Percentiles rank a stretch among this genome's conserved stretches.
phyloP scores from a whole-genome alignment of 2,888 invertebrate genomes.

The Drosophila koepferae region DNA sequence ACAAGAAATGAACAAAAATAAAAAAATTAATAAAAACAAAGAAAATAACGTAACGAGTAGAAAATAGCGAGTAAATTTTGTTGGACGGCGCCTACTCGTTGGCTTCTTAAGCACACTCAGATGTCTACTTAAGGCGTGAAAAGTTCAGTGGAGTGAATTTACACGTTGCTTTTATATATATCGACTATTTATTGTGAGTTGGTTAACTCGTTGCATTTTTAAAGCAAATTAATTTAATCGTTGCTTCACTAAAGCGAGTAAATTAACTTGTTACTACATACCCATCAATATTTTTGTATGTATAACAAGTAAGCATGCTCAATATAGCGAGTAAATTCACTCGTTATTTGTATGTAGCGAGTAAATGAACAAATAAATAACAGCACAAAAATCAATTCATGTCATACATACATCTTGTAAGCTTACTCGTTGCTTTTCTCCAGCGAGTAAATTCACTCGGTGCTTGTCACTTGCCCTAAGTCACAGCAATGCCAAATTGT shows the following conservation, averaged over 20 bases:
- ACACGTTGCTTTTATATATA: background rate
- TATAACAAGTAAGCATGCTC: no score
- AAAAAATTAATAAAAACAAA: constrained; percentile 5
- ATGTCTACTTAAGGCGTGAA: background rate
- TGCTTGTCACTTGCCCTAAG: background rate
- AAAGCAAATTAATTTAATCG: background rate
- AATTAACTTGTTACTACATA: no score
- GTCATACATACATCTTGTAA: background rate
- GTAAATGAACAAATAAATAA: background rate
- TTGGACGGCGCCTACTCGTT: constrained; percentile 23
- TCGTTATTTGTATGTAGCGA: background rate
- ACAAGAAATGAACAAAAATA: constrained; percentile 33
- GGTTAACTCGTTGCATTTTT: no score
- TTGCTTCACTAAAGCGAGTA: background rate
- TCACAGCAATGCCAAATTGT: constrained; percentile 2
- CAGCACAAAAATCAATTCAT: background rate
- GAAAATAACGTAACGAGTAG: constrained; percentile 18
- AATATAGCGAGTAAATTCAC: background rate
- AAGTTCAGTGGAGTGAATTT: background rate
- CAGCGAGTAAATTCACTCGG: background rate
- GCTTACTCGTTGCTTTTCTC: background rate
- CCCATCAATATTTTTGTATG: no score
- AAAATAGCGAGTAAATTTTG: constrained; percentile 24
- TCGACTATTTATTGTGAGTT: no score
- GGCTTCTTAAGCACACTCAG: constrained; percentile 1